A percentile compares a stretch with the other conserved stretches of the same genome.
Conservation (phyloP, 2,888 invertebrate genomes). For the Drosophila colorata region DNA sequence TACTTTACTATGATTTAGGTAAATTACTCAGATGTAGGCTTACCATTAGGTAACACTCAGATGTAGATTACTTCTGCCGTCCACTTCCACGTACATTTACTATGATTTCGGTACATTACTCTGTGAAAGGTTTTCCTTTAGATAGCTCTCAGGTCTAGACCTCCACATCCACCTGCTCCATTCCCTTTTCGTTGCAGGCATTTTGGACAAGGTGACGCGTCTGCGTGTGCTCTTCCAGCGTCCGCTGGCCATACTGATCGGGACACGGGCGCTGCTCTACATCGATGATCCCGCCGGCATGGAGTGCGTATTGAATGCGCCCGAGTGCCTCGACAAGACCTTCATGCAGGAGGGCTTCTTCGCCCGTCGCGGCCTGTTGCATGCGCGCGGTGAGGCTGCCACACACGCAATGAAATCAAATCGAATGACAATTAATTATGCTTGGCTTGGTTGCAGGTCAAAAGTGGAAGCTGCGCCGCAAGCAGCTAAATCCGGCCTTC, state of each 20-base stretch:
- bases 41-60: too few species aligned
- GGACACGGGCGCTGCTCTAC: constrained; percentile 78
- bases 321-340: constrained; percentile 83
- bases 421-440: too few species aligned
- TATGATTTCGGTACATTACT: too few species aligned
- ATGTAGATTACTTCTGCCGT: too few species aligned
- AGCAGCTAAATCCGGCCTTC: constrained; percentile 83
- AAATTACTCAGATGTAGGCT: too few species aligned
- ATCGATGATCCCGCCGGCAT: constrained; percentile 82
- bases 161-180: not conserved
- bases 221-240: constrained; percentile 73
- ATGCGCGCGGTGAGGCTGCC: constrained; percentile 74
- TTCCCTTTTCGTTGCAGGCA: constrained; percentile 51
- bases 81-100: too few species aligned
- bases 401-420: not conserved
- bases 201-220: constrained; percentile 72
- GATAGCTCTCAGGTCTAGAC: not conserved
- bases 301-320: constrained; percentile 81
- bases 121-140: too few species aligned
- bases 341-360: constrained; percentile 84
- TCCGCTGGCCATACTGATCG: constrained; percentile 79
- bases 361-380: constrained; percentile 80
- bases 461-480: constrained; percentile 83
- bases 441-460: constrained; percentile 67
- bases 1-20: too few species aligned